A percentile compares a stretch with the other conserved stretches of the same genome.
Conservation (phyloP, 2,113 vertebrate species). For the Corydoras sp. region DNA sequence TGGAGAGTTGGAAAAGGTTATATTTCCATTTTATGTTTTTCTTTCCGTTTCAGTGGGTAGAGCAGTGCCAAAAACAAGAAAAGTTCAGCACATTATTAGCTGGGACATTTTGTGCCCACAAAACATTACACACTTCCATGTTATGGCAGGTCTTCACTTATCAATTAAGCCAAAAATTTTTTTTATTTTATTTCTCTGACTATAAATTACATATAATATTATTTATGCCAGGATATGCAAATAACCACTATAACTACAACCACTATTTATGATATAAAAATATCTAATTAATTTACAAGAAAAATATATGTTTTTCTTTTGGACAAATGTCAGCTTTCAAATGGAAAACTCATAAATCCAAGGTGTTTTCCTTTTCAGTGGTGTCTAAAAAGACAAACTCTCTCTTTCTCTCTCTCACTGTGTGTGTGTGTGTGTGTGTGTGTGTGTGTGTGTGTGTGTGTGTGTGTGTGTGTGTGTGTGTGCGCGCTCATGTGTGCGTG, state of each 20-base stretch:
- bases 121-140: conserved; percentile 2
- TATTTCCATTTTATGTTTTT: conserved; percentile 30
- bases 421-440: conserved; percentile 17
- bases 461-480: background rate
- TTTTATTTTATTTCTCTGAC: background rate
- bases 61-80: conserved; percentile 50
- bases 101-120: conserved; percentile 9
- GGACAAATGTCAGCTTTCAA: background rate
- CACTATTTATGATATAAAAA: background rate
- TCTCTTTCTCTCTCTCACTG: background rate
- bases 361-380: conserved; percentile 24
- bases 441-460: background rate
- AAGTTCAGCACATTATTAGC: conserved; percentile 15
- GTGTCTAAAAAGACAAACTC: no score
- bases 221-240: background rate
- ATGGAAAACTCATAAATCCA: conserved; percentile 38
- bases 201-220: no score
- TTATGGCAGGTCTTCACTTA: background rate
- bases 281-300: background rate
- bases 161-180: background rate
- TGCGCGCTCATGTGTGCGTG: conserved; percentile 24
- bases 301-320: background rate
- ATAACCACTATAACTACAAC: background rate
- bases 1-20: conserved; percentile 25
- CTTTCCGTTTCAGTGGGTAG: conserved; percentile 17